Base-by-base conservation (phyloP, 2,888 invertebrate species). In the Elysia crispata region DNA sequence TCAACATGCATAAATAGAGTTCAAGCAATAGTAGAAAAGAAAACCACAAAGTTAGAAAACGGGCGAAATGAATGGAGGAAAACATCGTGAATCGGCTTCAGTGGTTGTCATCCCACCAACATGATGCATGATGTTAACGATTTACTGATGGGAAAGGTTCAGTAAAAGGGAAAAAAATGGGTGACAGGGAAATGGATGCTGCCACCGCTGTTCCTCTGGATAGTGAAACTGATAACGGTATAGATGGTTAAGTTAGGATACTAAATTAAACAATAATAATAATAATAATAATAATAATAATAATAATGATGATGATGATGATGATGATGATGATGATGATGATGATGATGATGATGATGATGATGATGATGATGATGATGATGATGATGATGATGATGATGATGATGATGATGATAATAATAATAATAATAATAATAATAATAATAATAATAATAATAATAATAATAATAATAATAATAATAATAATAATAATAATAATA, bases 261-360 rank as follows among this genome's bases (percentile, higher is more conserved):
- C 18, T 13, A 54, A 15, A 20, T 15, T n/a, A n/a, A n/a, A n/a
- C n/a, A n/a, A n/a, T n/a, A n/a, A n/a, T n/a, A n/a, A n/a, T n/a
- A n/a, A n/a, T 54, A 54, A 54, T 54, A 54, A 54, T 54, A 54
- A 54, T 54, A 54, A 54, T 54, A 54, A 54, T 54, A 54, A 54
- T 54, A 54, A 54, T 54, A 54, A 54, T 54, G 20, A 54, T 54
- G 20, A 54, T 54, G 20, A 54, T 54, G 20, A 54, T 54, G 20
- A 54, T 54, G 20, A 54, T 54, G 20, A 54, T 54, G 20, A 54
- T 54, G 20, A 54, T 54, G 20, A 54, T 54, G 20, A 54, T 54
- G 20, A 54, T 54, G 20, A 54, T 54, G 20, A 54, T 54, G 20
- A 54, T 54, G 20, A 54, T 54, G 20, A 54, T 54, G 20, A 54